Base-by-base conservation (phyloP, 1,140 invertebrate genomes). In the Drosophila nasuta region DNA sequence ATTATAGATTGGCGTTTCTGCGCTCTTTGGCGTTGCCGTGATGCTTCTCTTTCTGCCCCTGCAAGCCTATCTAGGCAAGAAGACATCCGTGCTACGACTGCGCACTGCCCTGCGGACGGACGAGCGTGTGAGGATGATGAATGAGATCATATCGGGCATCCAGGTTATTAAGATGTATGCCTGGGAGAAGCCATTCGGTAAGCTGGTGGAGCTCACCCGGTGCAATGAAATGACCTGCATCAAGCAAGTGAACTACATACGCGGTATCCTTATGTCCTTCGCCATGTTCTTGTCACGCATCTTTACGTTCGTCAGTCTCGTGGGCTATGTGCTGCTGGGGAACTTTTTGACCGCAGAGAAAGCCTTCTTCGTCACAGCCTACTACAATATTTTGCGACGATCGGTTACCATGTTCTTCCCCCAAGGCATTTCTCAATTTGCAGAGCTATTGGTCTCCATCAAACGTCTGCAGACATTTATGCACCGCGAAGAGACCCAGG, bases 81-180 rank as follows among this genome's bases (percentile, higher is more conserved):
- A 94, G 43, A 96, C 95, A 2, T 95, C 96, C 0, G 93, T 93
- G 43, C 94, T 96, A 15, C 94, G 96, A 62, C 83, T 95, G 48
- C 93, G 94, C 75, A 96, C 95, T 13, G 96, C 97, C 0, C 70
- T 93, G 3, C 94, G 94, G 73, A 98, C 97, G 0, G 98, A 98
- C 87, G 95, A 97, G 82, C 93, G 97, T 65, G 95, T 98, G 0
- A 93, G 95, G 45, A 91, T 97, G 48, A 98, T 98, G 96, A 97
- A 96, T 89, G 97, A 98, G 93, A 96, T 98, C 1, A 95, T 98
- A 15, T 94, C 95, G 49, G 97, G 97, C 0, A 97, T 98, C 77
- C 95, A 97, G 93, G 96, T 97, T 0, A 98, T 98, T n/a, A 98
- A 98, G 93, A 97, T 98, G 97, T 97, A 97, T 79, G 95, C 96